Conservation (phyloP, 2,113 vertebrate species). For the Oncorhynchus mykiss region DNA sequence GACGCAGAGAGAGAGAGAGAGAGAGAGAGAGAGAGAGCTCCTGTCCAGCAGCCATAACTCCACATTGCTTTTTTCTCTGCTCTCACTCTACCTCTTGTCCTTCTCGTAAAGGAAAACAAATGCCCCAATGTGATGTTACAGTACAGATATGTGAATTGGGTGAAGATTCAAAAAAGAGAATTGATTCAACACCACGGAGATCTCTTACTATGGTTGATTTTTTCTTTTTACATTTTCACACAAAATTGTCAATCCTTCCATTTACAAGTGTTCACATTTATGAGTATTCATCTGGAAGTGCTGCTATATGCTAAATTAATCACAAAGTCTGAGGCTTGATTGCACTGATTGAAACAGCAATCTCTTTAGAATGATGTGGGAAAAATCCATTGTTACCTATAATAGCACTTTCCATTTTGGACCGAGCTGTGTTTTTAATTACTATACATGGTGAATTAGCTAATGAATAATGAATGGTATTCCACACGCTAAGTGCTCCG, state of each 20-base stretch:
- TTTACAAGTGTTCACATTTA: neutral
- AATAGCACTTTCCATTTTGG: conserved; percentile 67
- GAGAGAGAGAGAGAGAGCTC: neutral
- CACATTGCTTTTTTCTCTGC: conserved; percentile 8
- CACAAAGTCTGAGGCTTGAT: conserved; percentile 22
- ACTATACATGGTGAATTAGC: conserved; percentile 77
- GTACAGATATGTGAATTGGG: too few relatives aligned
- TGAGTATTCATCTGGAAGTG: neutral
- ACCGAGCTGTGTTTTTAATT: conserved; percentile 74
- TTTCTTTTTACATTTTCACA: too few relatives aligned
- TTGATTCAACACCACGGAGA: too few relatives aligned
- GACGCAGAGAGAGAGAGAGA: neutral
- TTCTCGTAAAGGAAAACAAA: conserved; percentile 22
- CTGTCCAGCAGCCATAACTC: conserved; percentile 54
- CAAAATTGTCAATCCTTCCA: neutral
- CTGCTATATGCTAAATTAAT: neutral
- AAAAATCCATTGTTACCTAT: conserved; percentile 54
- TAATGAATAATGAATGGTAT: conserved; percentile 80
- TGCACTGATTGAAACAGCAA: conserved; percentile 28
- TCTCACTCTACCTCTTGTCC: conserved; percentile 31
- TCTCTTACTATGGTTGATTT: too few relatives aligned
- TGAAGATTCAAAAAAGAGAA: too few relatives aligned
- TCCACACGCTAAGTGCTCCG: conserved; percentile 74
- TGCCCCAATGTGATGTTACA: too few relatives aligned
- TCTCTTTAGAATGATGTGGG: conserved; percentile 50